phyloP scores from a whole-genome alignment of 2,888 invertebrate genomes.

The Drosophila macrothrix region DNA sequence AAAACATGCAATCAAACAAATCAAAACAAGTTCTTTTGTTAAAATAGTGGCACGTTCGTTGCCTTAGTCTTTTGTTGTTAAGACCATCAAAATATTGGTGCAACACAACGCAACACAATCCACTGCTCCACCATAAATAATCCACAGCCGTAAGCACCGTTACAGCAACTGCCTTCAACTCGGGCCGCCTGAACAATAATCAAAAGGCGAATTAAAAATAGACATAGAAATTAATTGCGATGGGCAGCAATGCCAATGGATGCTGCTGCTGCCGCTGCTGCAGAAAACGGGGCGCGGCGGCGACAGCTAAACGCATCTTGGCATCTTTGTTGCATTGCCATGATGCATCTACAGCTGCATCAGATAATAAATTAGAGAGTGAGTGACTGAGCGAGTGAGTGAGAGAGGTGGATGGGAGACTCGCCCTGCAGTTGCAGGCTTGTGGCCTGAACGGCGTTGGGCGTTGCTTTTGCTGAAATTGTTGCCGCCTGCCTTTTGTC shows the following conservation, averaged over 20 bases:
- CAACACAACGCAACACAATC: not conserved
- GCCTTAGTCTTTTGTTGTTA: slow-evolving; percentile 53
- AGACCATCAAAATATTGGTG: slow-evolving; percentile 47
- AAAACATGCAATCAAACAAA: not conserved
- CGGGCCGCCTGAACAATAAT: slow-evolving; percentile 48
- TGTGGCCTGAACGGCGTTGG: slow-evolving; percentile 38
- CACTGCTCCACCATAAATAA: slow-evolving; percentile 20
- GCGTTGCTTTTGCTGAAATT: slow-evolving; percentile 52
- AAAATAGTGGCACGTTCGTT: slow-evolving; percentile 40
- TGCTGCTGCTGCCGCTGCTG: slow-evolving; percentile 1
- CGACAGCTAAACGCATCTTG: slow-evolving; percentile 55
- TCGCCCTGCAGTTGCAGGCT: slow-evolving; percentile 30
- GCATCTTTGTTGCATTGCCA: slow-evolving; percentile 34
- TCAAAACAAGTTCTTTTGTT: slow-evolving; percentile 5
- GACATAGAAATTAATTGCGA: slow-evolving; percentile 74
- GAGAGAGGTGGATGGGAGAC: slow-evolving; percentile 13
- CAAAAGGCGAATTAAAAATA: slow-evolving; percentile 68
- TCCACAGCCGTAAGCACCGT: slow-evolving; percentile 35
- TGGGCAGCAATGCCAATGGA: slow-evolving; percentile 37
- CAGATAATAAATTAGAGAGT: slow-evolving; percentile 68
- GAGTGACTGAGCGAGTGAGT: slow-evolving; percentile 4
- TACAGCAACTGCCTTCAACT: slow-evolving; percentile 17
- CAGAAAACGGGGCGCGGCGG: slow-evolving; percentile 48
- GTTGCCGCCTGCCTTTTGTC: slow-evolving; percentile 58
- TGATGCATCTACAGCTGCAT: slow-evolving; percentile 59